A percentile compares a stretch with the other conserved stretches of the same genome.
These are phyloP conservation scores for Corydoras maculifer DNA, from an alignment of 2,113 vertebrate species.

Conservation along the genomic window DNA sequence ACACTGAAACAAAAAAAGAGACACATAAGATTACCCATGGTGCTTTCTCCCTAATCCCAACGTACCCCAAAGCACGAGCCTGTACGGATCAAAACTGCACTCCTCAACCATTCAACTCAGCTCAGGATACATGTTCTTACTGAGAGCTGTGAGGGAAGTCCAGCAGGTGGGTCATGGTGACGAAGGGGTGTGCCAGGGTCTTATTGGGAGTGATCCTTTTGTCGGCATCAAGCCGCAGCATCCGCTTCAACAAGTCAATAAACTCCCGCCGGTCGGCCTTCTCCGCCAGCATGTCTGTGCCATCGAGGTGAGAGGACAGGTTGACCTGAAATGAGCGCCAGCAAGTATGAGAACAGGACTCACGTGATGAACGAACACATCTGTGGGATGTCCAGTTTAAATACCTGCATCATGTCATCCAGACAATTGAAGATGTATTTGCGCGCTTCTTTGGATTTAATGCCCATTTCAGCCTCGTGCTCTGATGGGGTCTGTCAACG, in stretches of 20 bases:
- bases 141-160: conserved; percentile 96
- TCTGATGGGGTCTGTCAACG: conserved; percentile 80
- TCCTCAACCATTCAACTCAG: too few relatives aligned
- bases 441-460: conserved; percentile 96
- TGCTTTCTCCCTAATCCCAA: not conserved
- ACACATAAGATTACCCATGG: not conserved
- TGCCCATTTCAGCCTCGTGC: conserved; percentile 93
- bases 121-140: conserved; percentile 61
- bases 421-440: conserved; percentile 99
- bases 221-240: conserved; percentile 98
- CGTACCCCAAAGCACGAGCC: not conserved
- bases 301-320: conserved; percentile 92
- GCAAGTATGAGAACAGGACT: not conserved
- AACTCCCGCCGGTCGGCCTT: conserved; percentile 95
- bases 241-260: conserved; percentile 94
- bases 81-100: too few relatives aligned
- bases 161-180: conserved; percentile 92
- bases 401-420: conserved; percentile 98
- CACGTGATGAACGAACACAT: not conserved
- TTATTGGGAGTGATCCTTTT: conserved; percentile 95
- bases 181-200: conserved; percentile 91
- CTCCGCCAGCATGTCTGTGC: conserved; percentile 96
- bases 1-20: conserved; percentile 67
- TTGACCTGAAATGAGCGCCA: conserved; percentile 74
- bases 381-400: conserved; percentile 3